A percentile compares a stretch with the other conserved stretches of the same genome.
phyloP scores from a whole-genome alignment of 1,140 invertebrate species.

The Lasioglossum baleicum region DNA sequence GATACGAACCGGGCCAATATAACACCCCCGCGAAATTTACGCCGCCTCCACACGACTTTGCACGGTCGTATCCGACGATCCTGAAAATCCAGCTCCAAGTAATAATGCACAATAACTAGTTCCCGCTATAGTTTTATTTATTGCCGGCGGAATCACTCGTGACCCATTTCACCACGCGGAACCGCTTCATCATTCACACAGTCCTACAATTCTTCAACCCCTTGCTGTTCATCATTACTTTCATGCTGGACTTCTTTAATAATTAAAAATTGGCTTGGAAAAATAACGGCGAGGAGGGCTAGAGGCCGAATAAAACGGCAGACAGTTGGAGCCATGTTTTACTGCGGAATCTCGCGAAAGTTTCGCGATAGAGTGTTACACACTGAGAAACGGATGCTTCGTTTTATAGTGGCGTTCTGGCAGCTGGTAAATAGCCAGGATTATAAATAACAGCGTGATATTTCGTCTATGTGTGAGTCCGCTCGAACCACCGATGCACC shows the following conservation, averaged over 20 bases:
- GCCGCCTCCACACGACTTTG: slow-evolving; percentile 20
- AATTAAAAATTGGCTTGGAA: too few species aligned
- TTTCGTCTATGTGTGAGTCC: not conserved
- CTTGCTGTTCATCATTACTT: too few species aligned
- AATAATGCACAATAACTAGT: not conserved
- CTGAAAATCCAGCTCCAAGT: not conserved
- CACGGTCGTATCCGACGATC: not conserved
- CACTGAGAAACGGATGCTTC: slow-evolving; percentile 37
- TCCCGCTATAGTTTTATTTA: too few species aligned
- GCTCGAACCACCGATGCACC: slow-evolving; percentile 38
- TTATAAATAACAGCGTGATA: slow-evolving; percentile 67
- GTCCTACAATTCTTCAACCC: too few species aligned
- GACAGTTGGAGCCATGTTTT: not conserved
- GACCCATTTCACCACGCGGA: too few species aligned
- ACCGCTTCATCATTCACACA: too few species aligned
- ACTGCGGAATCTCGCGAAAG: not conserved
- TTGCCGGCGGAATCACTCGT: too few species aligned
- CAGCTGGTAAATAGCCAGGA: slow-evolving; percentile 68
- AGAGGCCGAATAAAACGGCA: too few species aligned
- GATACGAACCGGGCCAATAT: slow-evolving; percentile 49
- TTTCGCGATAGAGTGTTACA: not conserved
- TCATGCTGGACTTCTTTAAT: too few species aligned
- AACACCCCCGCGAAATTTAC: slow-evolving; percentile 52
- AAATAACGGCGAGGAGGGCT: too few species aligned
- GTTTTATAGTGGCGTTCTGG: slow-evolving; percentile 72